Percentiles rank a stretch among this genome's conserved stretches.
phyloP scores from a whole-genome alignment of 2,888 invertebrate genomes.

The Rosalia funebris region DNA sequence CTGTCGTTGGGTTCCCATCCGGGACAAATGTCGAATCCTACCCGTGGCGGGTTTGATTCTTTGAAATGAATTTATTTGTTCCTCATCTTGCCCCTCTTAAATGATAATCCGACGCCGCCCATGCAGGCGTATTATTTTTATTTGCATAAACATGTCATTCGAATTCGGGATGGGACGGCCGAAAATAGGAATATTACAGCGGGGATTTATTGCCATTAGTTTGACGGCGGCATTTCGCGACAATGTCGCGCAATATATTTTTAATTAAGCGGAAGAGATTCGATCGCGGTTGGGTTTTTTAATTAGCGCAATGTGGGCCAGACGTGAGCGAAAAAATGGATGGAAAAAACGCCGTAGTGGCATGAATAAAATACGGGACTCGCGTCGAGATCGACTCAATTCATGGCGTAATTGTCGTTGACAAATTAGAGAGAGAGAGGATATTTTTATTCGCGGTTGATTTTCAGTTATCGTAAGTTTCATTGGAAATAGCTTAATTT shows the following conservation, averaged over 20 bases:
- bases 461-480: no score
- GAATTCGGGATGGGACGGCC: conserved; percentile 18
- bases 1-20: no score
- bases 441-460: no score
- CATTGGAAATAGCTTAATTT: no score
- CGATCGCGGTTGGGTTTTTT: conserved; percentile 2
- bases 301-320: neutral
- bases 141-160: conserved; percentile 37
- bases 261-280: conserved; percentile 9
- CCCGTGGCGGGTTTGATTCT: no score
- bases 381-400: neutral
- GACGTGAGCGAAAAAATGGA: neutral
- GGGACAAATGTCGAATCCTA: no score
- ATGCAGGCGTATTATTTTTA: conserved; percentile 19
- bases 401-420: neutral
- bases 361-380: neutral
- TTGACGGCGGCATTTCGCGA: neutral
- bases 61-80: neutral
- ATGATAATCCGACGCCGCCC: neutral
- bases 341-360: neutral
- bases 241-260: conserved; percentile 12
- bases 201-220: conserved; percentile 8
- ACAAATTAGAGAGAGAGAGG: neutral
- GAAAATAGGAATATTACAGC: conserved; percentile 13
- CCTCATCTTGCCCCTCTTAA: neutral